Percentiles rank a stretch among this genome's conserved stretches.
These are phyloP conservation scores for Prorops nasuta DNA, from an alignment of 1,140 invertebrate genomes.

Conservation along the genomic window DNA sequence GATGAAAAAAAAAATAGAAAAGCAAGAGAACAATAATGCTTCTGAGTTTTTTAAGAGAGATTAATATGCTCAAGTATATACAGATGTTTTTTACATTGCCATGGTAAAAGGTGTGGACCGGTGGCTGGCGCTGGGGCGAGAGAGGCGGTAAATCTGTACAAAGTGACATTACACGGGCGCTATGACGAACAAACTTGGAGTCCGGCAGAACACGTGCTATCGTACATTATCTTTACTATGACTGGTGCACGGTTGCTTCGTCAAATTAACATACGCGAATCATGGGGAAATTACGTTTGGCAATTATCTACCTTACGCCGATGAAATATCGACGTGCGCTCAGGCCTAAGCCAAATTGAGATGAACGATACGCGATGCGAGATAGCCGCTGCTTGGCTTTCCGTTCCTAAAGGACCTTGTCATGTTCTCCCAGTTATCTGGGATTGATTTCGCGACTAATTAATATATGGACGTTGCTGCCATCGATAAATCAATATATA, in stretches of 20 bases:
- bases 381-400: too few species aligned
- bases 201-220: neutral
- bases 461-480: neutral
- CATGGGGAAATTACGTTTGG: neutral
- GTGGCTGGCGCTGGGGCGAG: too few species aligned
- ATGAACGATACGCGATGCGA: constrained; percentile 6
- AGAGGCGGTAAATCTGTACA: neutral
- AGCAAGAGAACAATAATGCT: neutral
- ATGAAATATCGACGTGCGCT: constrained; percentile 6
- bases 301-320: neutral
- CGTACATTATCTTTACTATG: neutral
- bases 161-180: neutral
- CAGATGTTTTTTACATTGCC: too few species aligned
- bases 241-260: neutral
- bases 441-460: neutral
- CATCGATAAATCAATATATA: neutral
- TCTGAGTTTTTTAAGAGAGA: too few species aligned
- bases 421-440: neutral
- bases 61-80: too few species aligned
- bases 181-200: neutral
- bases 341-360: constrained; percentile 5
- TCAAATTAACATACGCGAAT: neutral
- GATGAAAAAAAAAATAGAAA: neutral
- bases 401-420: neutral
- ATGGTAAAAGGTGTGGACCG: too few species aligned